phyloP scores from a whole-genome alignment of 2,888 invertebrate species.

The Synergus itoensis region DNA sequence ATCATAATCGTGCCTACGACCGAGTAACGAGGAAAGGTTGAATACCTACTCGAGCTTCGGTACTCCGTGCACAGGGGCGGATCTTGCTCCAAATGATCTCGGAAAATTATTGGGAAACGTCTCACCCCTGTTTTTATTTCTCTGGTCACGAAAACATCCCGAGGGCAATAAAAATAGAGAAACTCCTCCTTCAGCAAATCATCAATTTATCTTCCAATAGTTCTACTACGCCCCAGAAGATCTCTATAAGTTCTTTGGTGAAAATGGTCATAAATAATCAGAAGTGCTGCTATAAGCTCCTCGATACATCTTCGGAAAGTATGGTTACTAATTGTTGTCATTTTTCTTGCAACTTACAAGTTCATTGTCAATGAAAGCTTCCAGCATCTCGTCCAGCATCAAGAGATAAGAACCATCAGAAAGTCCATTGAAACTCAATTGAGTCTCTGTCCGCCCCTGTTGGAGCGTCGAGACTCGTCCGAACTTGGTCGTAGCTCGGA shows the following conservation, averaged over 20 bases:
- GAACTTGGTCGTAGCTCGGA: neutral
- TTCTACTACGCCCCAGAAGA: neutral
- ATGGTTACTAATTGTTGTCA: no score
- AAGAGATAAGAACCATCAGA: neutral
- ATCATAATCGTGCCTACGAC: constrained; percentile 74
- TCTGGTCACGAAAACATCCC: neutral
- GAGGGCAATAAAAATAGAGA: neutral
- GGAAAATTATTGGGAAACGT: constrained; percentile 33
- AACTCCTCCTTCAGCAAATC: neutral
- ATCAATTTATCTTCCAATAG: neutral
- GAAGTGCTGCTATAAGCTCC: neutral
- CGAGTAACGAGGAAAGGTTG: constrained; percentile 69
- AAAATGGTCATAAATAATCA: neutral
- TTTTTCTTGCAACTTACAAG: no score
- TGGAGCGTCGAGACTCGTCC: neutral
- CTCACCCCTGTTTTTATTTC: constrained; percentile 4
- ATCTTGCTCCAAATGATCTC: neutral
- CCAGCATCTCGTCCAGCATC: neutral
- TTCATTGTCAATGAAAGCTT: neutral
- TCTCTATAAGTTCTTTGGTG: no score
- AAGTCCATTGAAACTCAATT: neutral
- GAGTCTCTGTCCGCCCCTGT: neutral
- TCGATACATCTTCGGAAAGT: neutral
- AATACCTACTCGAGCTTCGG: constrained; percentile 61
- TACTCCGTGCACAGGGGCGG: constrained; percentile 42